A percentile compares a stretch with the other conserved stretches of the same genome.
Evolutionary conservation across 2,888 invertebrate species (phyloP).

Genomic region (Stenichneumon culpator): DNA sequence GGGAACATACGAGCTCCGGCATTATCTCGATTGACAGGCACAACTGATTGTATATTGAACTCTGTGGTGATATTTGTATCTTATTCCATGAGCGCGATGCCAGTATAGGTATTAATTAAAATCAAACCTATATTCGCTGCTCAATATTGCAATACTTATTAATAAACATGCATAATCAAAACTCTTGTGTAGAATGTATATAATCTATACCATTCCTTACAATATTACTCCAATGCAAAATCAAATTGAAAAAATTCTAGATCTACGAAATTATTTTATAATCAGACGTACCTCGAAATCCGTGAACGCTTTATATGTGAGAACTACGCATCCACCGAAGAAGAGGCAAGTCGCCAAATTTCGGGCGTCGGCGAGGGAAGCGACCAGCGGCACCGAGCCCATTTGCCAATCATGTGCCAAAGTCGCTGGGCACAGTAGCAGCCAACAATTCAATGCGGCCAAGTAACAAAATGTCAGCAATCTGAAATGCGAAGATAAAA

Average conservation of each 20-base stretch:
- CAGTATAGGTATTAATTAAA: not conserved
- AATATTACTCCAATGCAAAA: not conserved
- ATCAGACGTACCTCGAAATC: conserved; percentile 89
- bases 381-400: conserved; percentile 93
- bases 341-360: conserved; percentile 91
- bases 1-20: not conserved
- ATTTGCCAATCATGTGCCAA: conserved; percentile 96
- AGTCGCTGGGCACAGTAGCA: conserved; percentile 92
- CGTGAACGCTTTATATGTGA: conserved; percentile 88
- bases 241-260: not conserved
- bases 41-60: not conserved
- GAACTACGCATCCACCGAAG: conserved; percentile 87
- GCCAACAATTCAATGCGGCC: conserved; percentile 93
- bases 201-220: not conserved
- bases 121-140: not conserved
- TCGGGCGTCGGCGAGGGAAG: conserved; percentile 89
- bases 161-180: conserved; percentile 50
- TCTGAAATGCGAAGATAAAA: conserved; percentile 86
- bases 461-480: conserved; percentile 93
- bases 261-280: not conserved
- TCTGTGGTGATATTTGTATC: not conserved
- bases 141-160: conserved; percentile 4
- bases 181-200: not conserved
- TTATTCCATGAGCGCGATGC: not conserved
- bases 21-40: not conserved